Evolutionary conservation across 2,888 invertebrate genomes (phyloP).

Genomic region (Hypolimnas misippus): DNA sequence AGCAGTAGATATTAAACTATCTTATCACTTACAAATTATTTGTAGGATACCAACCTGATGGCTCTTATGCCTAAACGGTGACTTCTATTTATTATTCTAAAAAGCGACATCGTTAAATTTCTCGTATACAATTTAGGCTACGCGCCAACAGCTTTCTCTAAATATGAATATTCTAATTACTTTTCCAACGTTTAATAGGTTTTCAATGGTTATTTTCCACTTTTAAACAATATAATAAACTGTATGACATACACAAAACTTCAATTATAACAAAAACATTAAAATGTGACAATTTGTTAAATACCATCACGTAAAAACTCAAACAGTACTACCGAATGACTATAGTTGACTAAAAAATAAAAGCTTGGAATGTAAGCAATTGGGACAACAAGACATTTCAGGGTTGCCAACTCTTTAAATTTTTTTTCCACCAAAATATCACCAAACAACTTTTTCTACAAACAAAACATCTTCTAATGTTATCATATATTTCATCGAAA

Average conservation of each 20-base stretch:
- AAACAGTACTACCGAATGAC: not conserved
- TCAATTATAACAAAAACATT: not conserved
- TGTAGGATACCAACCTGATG: conserved; percentile 21
- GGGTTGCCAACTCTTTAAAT: not conserved
- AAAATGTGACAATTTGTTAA: not conserved
- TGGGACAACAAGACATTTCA: not conserved
- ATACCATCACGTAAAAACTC: not conserved
- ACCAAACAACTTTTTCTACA: no score
- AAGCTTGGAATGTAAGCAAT: not conserved
- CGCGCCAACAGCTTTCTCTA: conserved; percentile 44
- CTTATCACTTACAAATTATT: not conserved
- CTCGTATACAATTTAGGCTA: conserved; percentile 28
- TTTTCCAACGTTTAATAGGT: conserved; percentile 3
- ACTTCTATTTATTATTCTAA: conserved; percentile 30
- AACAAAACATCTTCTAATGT: not conserved
- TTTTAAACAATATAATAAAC: not conserved
- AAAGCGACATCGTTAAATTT: conserved; percentile 25
- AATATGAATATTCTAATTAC: conserved; percentile 11
- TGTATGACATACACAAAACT: not conserved
- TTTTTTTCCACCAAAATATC: no score
- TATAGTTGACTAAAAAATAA: not conserved
- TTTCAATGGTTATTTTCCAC: not conserved
- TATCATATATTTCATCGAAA: no score
- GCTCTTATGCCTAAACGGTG: conserved; percentile 20
- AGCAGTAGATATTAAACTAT: no score